Percentiles rank a stretch among this genome's conserved stretches.
These are phyloP conservation scores for Timema cristinae DNA, from an alignment of 2,888 invertebrate genomes.

Conservation along the genomic window DNA sequence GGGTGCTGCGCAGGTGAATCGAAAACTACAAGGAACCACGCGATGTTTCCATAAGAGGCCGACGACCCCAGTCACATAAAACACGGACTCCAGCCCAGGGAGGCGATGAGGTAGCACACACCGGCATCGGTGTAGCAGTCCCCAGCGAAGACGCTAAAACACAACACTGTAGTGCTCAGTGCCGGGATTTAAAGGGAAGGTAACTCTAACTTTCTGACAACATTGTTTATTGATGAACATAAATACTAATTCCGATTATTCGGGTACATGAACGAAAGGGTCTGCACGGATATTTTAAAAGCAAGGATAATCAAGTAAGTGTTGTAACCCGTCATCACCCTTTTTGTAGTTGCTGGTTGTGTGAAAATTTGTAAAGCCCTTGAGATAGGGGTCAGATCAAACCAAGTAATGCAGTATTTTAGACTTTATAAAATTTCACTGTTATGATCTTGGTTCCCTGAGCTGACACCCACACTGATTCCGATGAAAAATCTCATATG, in stretches of 20 bases:
- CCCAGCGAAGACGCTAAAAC: constrained; percentile 79
- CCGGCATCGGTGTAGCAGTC: constrained; percentile 84
- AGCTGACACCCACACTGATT: too few species aligned
- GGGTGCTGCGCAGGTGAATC: constrained; percentile 82
- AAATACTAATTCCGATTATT: neutral
- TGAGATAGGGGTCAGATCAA: too few species aligned
- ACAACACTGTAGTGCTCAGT: neutral
- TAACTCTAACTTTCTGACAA: neutral
- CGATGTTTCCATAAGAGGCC: constrained; percentile 75
- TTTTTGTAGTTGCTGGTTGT: too few species aligned
- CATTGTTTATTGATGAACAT: neutral
- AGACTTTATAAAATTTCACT: too few species aligned
- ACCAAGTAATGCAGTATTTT: too few species aligned
- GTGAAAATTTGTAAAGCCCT: too few species aligned
- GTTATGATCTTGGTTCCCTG: too few species aligned
- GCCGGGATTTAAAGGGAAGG: too few species aligned
- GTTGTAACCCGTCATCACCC: too few species aligned
- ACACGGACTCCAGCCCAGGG: constrained; percentile 82
- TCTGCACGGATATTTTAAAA: neutral
- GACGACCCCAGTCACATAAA: constrained; percentile 77
- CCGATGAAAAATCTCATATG: too few species aligned
- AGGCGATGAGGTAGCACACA: constrained; percentile 75
- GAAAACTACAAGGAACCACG: constrained; percentile 76
- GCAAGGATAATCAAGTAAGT: too few species aligned
- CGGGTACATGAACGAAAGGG: neutral